Evolutionary conservation across 2,888 invertebrate genomes (phyloP), one percentile per base, ranked within the genome.

Genomic region (Acrobasis suavella): DNA sequence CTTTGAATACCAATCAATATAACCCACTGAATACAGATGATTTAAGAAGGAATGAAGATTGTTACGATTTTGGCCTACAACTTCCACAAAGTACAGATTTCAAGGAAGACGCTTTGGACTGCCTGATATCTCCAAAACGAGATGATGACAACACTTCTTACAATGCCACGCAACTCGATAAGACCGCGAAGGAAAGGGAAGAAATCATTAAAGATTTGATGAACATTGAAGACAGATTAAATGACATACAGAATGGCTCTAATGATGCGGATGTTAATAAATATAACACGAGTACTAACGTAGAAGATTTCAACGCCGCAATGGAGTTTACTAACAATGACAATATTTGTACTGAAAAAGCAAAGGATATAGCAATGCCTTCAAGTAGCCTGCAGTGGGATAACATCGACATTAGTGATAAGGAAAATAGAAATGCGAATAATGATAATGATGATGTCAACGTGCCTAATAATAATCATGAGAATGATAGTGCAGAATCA

Each of bases 141-240:
- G 81, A 70, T 63, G 83, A 82, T 37, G 84, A 84, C 50, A 77
- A 74, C 49, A 78, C 73, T 66, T 75, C 78, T 46, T 83, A 77
- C 60, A 77, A 75, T 63, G 80, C 80, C 60, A 76, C 74, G 62
- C 78, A 81, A 62, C 67, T 83, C 15, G 82, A 83, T 16, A 85
- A 85, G 66, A 72, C 77, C 65, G 80, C 79, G 58, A 81, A 86
- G 67, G 90, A 88, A 63, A 81, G 86, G 67, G 91, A 89, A 63
- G 87, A 89, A 73, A 89, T 91, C 50, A 91, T 91, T 64, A 87
- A 90, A 72, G 91, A 91, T 72, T 75, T 91, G 62, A 87, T 91
- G 83, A 91, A 89, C 65, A 89, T 91, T 71, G 91, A 91, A 71
- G 84, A 82, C 62, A 88, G 85, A 66, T 86, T 90, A 64, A 56